These are phyloP conservation scores for Ennomos erosarius DNA, from an alignment of 2,888 invertebrate genomes.

Conservation along the genomic window DNA sequence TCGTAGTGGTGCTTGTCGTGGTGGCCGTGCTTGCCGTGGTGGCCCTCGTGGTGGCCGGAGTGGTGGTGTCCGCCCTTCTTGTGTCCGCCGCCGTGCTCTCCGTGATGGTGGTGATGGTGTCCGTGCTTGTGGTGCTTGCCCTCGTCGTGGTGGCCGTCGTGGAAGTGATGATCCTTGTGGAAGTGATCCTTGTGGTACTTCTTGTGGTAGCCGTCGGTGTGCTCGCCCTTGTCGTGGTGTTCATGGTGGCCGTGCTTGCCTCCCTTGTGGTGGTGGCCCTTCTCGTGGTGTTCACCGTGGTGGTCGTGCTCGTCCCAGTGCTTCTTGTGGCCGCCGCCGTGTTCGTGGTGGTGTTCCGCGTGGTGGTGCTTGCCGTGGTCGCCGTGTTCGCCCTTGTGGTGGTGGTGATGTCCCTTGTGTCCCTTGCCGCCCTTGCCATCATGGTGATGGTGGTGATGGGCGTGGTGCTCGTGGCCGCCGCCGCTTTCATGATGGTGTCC, in stretches of 20 bases:
- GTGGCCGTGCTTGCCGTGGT: conserved; percentile 92
- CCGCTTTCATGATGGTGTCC: conserved; percentile 84
- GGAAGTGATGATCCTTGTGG: conserved; percentile 95
- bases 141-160: conserved; percentile 93
- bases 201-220: conserved; percentile 92
- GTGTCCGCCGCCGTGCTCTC: conserved; percentile 90
- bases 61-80: conserved; percentile 93
- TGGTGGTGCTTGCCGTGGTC: conserved; percentile 92
- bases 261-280: conserved; percentile 91
- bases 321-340: conserved; percentile 92
- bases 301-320: conserved; percentile 91
- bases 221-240: conserved; percentile 93
- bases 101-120: conserved; percentile 90
- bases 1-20: conserved; percentile 93
- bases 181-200: conserved; percentile 95
- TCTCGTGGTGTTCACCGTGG: conserved; percentile 90
- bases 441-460: conserved; percentile 88
- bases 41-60: conserved; percentile 90
- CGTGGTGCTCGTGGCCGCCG: conserved; percentile 88
- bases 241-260: conserved; percentile 93
- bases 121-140: conserved; percentile 93
- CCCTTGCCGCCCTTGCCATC: conserved; percentile 92
- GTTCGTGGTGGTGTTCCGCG: conserved; percentile 89
- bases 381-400: conserved; percentile 91
- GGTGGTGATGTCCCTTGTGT: conserved; percentile 90